Conservation (phyloP, 1,140 invertebrate genomes). For the Heliconius congener region DNA sequence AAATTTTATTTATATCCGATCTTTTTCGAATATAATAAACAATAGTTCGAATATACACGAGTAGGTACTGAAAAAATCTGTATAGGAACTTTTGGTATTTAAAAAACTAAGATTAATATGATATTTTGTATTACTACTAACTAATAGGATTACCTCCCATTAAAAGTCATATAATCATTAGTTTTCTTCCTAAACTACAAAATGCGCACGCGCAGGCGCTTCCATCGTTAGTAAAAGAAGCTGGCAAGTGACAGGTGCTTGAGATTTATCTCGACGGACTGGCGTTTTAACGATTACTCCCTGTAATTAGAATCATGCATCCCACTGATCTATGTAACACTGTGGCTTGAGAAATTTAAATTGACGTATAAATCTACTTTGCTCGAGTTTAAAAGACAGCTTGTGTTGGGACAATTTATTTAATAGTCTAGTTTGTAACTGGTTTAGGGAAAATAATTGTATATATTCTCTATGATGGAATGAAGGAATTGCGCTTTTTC, state of each 20-base stretch:
- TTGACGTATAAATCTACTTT: background rate
- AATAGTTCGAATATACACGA: too few species aligned
- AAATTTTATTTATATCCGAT: too few species aligned
- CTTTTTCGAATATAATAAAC: too few species aligned
- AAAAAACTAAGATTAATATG: too few species aligned
- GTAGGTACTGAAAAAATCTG: background rate
- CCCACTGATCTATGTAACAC: slow-evolving; percentile 24
- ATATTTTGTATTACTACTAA: background rate
- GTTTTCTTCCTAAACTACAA: background rate
- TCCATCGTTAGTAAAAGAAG: slow-evolving; percentile 16
- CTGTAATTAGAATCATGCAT: slow-evolving; percentile 23
- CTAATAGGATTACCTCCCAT: background rate
- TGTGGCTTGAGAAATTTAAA: background rate
- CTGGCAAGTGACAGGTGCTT: slow-evolving; percentile 7
- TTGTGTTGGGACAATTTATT: background rate
- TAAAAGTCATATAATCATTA: background rate
- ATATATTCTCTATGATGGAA: background rate
- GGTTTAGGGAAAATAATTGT: background rate
- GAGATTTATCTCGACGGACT: slow-evolving; percentile 17
- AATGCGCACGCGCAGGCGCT: slow-evolving; percentile 4
- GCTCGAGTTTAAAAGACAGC: background rate
- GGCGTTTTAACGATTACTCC: slow-evolving; percentile 30
- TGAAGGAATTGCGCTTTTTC: too few species aligned
- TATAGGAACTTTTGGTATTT: too few species aligned
- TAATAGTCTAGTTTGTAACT: background rate